Conservation (phyloP, 2,888 invertebrate genomes). For the Orchesella flavescens region DNA sequence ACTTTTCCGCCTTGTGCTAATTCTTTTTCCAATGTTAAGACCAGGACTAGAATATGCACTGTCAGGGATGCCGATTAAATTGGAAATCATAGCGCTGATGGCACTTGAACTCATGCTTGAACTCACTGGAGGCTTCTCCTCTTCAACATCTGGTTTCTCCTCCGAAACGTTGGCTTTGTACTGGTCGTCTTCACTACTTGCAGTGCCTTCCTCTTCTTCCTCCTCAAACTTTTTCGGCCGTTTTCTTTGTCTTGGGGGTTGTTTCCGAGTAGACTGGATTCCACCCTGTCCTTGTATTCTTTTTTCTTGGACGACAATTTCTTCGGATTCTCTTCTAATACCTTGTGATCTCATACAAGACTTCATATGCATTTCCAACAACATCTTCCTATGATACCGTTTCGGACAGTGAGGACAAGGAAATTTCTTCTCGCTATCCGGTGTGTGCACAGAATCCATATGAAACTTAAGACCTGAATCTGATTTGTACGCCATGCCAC, state of each 20-base stretch:
- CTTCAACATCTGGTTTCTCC: too few species aligned
- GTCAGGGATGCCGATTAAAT: too few species aligned
- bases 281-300: too few species aligned
- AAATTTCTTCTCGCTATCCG: background rate
- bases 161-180: background rate
- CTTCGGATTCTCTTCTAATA: background rate
- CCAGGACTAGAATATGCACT: background rate
- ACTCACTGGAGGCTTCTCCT: too few species aligned
- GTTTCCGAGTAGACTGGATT: too few species aligned
- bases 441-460: background rate
- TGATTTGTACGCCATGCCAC: background rate
- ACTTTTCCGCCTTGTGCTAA: too few species aligned
- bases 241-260: too few species aligned
- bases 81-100: too few species aligned
- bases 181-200: background rate
- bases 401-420: background rate
- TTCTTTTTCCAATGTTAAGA: background rate
- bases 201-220: background rate
- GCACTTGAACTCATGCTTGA: too few species aligned
- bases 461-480: background rate
- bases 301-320: background rate
- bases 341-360: background rate
- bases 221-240: background rate
- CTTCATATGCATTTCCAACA: background rate
- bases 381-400: background rate